Evolutionary conservation across 2,888 invertebrate species (phyloP), one percentile per base, ranked within the genome.

Genomic region (Pollenia labialis): DNA sequence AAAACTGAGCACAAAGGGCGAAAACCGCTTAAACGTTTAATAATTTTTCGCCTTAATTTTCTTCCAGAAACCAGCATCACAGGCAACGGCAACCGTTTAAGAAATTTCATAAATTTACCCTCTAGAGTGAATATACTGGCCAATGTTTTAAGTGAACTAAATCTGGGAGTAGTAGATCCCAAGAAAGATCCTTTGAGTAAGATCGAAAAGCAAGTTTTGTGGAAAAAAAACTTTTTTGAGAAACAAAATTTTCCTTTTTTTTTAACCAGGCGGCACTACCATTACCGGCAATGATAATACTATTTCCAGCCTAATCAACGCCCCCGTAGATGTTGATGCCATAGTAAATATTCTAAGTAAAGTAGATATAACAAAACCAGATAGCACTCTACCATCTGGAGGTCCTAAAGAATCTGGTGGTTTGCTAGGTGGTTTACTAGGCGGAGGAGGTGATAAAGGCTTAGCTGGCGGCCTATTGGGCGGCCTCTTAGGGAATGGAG

Each of bases 201-300:
- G 46, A 50, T 23, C 40, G 16, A 46, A 14, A 23, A 46, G 11
- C 14, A 0, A 8, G 0, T 42, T 46, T 9, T 6, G 11, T 18
- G 4, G 1, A 2, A 1, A 2, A 1, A 4, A 32, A 1, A 9
- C 6, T 11, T 44, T 40, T 16, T 2, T 2, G 8, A n/a, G 6
- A 48, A 40, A 2, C 14, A 11, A 2, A 6, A 16, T 18, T 0
- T 42, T 12, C 12, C 40, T 40, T 18, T 12, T 14, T 14, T 9
- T 12, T 32, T 3, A 32, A 32, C 32, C 32, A 58, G 71, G 18
- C 16, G 40, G 52, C 12, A 52, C 40, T 10, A 75, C 50, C 52
- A 88, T 85, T n/a, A 56, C 32, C 4, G 88, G 86, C 0, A 60
- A 75, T 56, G 42, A 56, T 18, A 88, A 88, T 58, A 72, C 9